A percentile compares a stretch with the other conserved stretches of the same genome.
Conservation (phyloP, 2,113 vertebrate genomes). For the Dasyprocta punctata region DNA sequence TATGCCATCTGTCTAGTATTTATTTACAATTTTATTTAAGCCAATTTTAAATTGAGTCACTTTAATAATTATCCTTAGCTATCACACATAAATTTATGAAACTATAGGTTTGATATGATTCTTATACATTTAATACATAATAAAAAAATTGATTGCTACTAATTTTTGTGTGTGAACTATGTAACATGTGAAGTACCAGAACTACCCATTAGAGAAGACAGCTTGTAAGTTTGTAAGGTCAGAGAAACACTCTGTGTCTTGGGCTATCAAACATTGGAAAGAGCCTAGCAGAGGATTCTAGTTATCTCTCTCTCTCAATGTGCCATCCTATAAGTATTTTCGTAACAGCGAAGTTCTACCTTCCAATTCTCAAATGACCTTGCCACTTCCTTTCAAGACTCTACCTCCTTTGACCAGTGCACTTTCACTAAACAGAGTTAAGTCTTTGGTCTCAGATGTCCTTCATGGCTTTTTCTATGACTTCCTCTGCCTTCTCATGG, state of each 20-base stretch:
- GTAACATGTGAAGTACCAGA: not conserved
- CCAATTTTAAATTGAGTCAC: slow-evolving; percentile 33
- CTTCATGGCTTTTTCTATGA: not conserved
- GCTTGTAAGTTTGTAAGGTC: not conserved
- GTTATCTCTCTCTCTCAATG: not conserved
- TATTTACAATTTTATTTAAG: slow-evolving; percentile 30
- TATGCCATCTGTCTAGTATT: not conserved
- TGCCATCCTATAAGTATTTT: not conserved
- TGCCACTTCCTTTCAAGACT: not conserved
- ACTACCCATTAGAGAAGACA: not conserved
- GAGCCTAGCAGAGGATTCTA: not conserved
- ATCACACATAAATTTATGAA: slow-evolving; percentile 16
- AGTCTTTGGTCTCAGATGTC: not conserved
- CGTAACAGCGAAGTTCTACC: not conserved
- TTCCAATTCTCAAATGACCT: not conserved
- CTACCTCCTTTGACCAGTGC: not conserved
- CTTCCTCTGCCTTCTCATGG: not conserved
- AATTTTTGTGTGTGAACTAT: not conserved
- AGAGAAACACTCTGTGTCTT: not conserved
- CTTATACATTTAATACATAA: not conserved
- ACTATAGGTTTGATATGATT: not conserved
- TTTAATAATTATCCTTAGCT: not conserved
- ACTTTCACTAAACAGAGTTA: not conserved
- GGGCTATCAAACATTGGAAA: not conserved
- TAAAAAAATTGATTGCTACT: not conserved